phyloP scores from a whole-genome alignment of 2,888 invertebrate genomes.

The Drosophila pegasa region DNA sequence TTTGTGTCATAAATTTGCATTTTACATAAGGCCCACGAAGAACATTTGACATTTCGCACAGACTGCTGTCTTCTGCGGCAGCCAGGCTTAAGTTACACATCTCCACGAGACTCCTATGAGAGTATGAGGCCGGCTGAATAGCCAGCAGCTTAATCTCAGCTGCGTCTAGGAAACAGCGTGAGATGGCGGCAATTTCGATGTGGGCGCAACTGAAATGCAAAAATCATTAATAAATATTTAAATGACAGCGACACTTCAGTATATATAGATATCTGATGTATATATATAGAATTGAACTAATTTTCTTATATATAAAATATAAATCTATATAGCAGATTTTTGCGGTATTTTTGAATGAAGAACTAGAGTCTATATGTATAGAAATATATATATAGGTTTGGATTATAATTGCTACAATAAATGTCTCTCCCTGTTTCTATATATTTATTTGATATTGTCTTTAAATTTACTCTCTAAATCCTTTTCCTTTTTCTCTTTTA shows the following conservation, averaged over 20 bases:
- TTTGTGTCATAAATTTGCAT: constrained; percentile 64
- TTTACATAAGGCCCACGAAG: constrained; percentile 45
- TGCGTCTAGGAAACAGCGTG: constrained; percentile 4
- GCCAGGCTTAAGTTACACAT: constrained; percentile 43
- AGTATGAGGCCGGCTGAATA: constrained; percentile 1
- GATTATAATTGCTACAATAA: too few species aligned
- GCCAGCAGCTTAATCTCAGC: background rate
- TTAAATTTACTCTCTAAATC: too few species aligned
- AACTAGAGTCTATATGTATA: too few species aligned
- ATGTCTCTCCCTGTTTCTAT: too few species aligned
- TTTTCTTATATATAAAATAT: background rate
- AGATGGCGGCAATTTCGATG: background rate
- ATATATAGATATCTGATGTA: too few species aligned
- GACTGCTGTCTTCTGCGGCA: constrained; percentile 1
- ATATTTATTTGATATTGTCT: too few species aligned
- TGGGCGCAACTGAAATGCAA: background rate
- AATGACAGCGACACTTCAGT: background rate
- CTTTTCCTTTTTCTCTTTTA: too few species aligned
- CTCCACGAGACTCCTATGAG: constrained; percentile 3
- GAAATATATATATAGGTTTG: too few species aligned
- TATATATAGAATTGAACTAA: background rate
- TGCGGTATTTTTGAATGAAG: too few species aligned
- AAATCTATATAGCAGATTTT: too few species aligned
- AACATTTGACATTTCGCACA: constrained; percentile 44
- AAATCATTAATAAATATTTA: background rate